phyloP scores from a whole-genome alignment of 2,888 invertebrate species.

The Ophonus ardosiacus region DNA sequence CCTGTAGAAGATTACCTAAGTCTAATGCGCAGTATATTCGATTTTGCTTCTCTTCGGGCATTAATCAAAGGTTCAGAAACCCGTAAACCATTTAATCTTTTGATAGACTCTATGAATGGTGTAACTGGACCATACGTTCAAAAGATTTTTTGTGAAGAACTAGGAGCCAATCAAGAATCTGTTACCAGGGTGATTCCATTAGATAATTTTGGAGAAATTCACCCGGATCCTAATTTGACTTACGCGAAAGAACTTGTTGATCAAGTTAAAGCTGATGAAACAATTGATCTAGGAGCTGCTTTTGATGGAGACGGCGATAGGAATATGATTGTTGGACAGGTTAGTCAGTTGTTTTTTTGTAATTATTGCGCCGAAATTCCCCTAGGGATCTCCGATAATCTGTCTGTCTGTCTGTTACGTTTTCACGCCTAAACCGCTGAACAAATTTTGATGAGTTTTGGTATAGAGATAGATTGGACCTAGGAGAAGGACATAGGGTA shows the following conservation, averaged over 20 bases:
- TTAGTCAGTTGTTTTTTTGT: conserved; percentile 64
- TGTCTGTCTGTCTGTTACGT: too few relatives aligned
- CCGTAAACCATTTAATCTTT: conserved; percentile 87
- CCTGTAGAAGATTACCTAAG: conserved; percentile 91
- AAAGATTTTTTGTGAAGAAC: conserved; percentile 90
- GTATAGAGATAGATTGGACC: too few relatives aligned
- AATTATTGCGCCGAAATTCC: too few relatives aligned
- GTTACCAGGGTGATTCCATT: conserved; percentile 87
- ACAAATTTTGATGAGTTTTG: too few relatives aligned
- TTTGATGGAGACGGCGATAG: conserved; percentile 97
- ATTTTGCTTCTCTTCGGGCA: conserved; percentile 88
- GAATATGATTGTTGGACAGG: conserved; percentile 34
- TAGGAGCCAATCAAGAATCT: conserved; percentile 85
- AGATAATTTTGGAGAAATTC: conserved; percentile 96
- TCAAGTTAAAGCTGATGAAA: conserved; percentile 78
- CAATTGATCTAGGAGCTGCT: conserved; percentile 92
- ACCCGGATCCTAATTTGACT: conserved; percentile 98
- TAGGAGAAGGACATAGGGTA: too few relatives aligned
- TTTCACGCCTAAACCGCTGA: too few relatives aligned
- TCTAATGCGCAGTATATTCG: conserved; percentile 97
- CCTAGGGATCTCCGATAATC: too few relatives aligned
- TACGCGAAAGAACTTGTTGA: conserved; percentile 88
- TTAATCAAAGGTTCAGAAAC: conserved; percentile 84
- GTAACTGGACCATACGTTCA: conserved; percentile 98
- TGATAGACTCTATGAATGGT: conserved; percentile 97